Base-by-base conservation (phyloP, 2,888 invertebrate species). In the Pasiphila rectangulata region DNA sequence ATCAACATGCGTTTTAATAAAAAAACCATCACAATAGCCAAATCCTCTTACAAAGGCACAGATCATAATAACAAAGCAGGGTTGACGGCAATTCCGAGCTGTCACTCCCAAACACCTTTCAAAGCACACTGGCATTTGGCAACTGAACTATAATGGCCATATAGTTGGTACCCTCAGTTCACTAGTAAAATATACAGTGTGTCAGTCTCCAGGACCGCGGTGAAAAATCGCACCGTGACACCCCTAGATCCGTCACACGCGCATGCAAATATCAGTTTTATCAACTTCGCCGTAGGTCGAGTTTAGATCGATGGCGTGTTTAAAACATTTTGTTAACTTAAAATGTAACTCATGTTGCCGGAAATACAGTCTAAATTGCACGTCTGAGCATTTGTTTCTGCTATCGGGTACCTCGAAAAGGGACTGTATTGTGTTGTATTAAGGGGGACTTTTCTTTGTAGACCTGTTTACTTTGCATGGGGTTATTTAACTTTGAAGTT, bases 331-430 rank as follows among this genome's bases (percentile, higher is more conserved):
- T 86, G 88, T 86, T 82, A 86, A 87, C 77, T 87, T 86, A 85
- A 88, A 88, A 88, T 88, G 88, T 87, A 82, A 87, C 88, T 78
- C 87, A 84, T 88, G 88, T 86, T 73, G 73, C 79, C 84, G 87
- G 87, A 88, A 79, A 87, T 87, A 87, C 85, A 86, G 87, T 85
- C 83, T 76, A 86, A 87, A 87, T 87, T 88, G 88, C 84, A 79
- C 77, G 77, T 72, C 66, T 79, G 78, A 72, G 73, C 84, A 77
- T 85, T 85, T 84, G 83, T 84, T 83, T 81, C 81, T 78, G 67
- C 66, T 68, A 75, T 77, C 70, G 64, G 54, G 30, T 25, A 32
- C 41, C 42, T 36, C 43, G 25, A 73, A 75, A 76, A 61, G 64
- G 51, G 41, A 54, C 77, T 72, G 64, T 85, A 73, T 65, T 41